These are phyloP conservation scores for Formica exsecta DNA, from an alignment of 1,140 invertebrate species.

Conservation along the genomic window DNA sequence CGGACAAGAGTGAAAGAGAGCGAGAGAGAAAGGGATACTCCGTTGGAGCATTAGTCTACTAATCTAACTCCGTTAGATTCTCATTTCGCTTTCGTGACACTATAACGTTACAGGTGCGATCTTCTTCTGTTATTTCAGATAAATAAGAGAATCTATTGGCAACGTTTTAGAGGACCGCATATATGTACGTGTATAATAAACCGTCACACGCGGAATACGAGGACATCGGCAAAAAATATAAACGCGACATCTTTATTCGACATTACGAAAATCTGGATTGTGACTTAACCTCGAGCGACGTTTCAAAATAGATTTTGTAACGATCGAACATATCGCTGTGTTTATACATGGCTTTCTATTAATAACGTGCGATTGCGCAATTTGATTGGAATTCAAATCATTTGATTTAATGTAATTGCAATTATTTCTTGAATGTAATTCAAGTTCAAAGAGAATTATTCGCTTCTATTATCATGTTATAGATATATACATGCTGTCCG, in stretches of 20 bases:
- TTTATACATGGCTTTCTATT: neutral
- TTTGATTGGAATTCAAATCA: neutral
- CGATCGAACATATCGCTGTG: neutral
- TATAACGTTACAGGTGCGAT: constrained; percentile 24
- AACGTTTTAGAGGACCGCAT: neutral
- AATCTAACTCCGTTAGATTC: neutral
- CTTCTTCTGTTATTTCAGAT: constrained; percentile 57
- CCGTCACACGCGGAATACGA: neutral
- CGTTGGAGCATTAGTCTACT: neutral
- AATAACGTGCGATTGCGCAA: neutral
- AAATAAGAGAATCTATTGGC: constrained; percentile 46
- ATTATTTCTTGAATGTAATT: neutral
- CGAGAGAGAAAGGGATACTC: neutral
- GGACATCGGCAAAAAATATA: constrained; percentile 13
- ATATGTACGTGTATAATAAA: neutral
- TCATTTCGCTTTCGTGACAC: constrained; percentile 48
- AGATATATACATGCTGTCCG: neutral
- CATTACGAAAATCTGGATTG: neutral
- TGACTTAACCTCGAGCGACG: neutral
- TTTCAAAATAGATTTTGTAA: constrained; percentile 30
- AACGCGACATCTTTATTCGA: neutral
- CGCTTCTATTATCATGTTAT: neutral
- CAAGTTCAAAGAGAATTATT: neutral
- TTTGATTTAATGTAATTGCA: neutral
- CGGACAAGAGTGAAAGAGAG: constrained; percentile 3